Evolutionary conservation across 2,797 vertebrate species (phyloP).

Genomic region (Onychomys torridus): DNA sequence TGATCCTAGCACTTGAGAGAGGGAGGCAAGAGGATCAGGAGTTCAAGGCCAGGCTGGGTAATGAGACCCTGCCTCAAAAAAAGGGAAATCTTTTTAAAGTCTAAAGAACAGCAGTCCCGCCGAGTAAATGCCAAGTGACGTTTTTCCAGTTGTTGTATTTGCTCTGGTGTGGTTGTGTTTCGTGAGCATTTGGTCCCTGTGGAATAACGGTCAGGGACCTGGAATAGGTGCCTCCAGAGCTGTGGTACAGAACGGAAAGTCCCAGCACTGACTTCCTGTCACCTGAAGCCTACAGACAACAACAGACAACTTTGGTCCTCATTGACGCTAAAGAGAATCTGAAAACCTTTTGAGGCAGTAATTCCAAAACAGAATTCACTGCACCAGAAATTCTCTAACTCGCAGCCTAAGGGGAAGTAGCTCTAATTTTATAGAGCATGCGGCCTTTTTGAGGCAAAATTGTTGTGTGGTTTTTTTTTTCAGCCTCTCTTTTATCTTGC

Average conservation of each 20-base stretch:
- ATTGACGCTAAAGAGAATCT: slow-evolving; percentile 23
- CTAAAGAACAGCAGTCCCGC: not conserved
- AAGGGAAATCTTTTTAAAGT: not conserved
- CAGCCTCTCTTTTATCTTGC: not conserved
- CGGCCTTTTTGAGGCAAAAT: not conserved
- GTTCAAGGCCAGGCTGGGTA: not conserved
- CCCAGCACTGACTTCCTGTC: slow-evolving; percentile 2
- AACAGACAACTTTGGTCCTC: slow-evolving; percentile 31
- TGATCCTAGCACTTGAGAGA: not conserved
- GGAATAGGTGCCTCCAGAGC: not conserved
- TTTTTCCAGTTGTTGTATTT: not conserved
- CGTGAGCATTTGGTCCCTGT: not conserved
- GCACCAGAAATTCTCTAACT: slow-evolving; percentile 44
- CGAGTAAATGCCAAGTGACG: slow-evolving; percentile 2
- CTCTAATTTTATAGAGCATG: not conserved
- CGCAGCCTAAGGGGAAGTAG: not conserved
- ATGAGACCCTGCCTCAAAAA: not conserved
- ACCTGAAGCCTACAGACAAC: slow-evolving; percentile 9
- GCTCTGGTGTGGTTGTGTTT: not conserved
- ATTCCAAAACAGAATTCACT: slow-evolving; percentile 22
- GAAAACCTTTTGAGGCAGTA: not conserved
- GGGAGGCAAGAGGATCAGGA: not conserved
- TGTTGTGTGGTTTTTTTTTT: not conserved
- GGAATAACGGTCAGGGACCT: not conserved
- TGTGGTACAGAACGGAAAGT: not conserved